Conservation (phyloP, 2,888 invertebrate species). For the Syrphus vitripennis region DNA sequence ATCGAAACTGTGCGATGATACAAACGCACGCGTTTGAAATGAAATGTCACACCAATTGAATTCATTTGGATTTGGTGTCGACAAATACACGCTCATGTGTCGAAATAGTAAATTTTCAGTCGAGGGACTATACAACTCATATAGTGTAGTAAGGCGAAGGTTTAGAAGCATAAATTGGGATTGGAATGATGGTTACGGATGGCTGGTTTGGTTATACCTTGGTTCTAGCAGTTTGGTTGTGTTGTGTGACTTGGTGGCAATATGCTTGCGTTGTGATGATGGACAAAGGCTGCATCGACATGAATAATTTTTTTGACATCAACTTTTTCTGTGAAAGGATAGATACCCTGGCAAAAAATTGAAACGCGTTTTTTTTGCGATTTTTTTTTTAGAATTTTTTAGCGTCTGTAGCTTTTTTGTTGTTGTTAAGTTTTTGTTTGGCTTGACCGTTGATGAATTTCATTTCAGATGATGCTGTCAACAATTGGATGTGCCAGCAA, state of each 20-base stretch:
- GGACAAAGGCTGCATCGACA: conserved; percentile 36
- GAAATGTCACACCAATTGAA: conserved; percentile 65
- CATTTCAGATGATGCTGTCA: conserved; percentile 56
- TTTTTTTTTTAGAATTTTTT: not conserved
- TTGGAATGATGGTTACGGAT: not conserved
- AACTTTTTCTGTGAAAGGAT: not conserved
- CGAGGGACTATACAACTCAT: not conserved
- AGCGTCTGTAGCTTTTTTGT: not conserved
- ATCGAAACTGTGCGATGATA: not conserved
- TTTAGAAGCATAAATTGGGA: not conserved
- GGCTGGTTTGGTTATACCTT: too few species aligned
- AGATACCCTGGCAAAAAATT: not conserved
- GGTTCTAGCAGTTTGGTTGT: conserved; percentile 39
- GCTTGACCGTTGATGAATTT: conserved; percentile 51
- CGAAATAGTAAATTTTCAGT: conserved; percentile 41
- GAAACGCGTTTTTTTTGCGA: not conserved
- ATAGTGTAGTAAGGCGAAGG: not conserved
- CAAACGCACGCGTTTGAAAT: conserved; percentile 49
- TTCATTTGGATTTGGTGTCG: conserved; percentile 51
- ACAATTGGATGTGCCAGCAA: conserved; percentile 50
- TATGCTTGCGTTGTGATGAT: conserved; percentile 29
- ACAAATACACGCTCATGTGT: conserved; percentile 54
- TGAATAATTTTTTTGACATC: conserved; percentile 38
- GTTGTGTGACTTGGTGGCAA: conserved; percentile 34
- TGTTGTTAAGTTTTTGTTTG: not conserved